Base-by-base conservation (phyloP, 1,140 invertebrate species). In the Drepana arcuata region DNA sequence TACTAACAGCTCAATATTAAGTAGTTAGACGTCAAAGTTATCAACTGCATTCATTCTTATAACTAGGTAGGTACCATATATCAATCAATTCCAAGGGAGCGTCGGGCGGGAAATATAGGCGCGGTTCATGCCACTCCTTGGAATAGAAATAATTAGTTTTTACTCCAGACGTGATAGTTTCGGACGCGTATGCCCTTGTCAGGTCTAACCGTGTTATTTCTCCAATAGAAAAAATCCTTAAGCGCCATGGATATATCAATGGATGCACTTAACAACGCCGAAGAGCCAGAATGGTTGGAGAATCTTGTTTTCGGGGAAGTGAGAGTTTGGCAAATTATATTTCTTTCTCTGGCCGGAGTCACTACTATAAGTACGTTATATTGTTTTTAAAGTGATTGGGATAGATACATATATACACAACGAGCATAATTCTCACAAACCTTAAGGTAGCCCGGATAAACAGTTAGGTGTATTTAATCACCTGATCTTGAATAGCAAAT, bases 271-370 rank as follows among this genome's bases (percentile, higher is more conserved):
- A 72, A 80, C 51, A 75, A 78, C 41, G 72, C 73, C 16, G 68
- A 69, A 39, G 85, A 87, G 49, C 79, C 83, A 2, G 84, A 85
- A 41, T 90, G 88, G 88, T 83, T 90, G 24, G 89, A 88, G 65
- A 77, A 67, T 31, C 53, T 64, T 24, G 70, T 88, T 15, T 49
- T 86, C 16, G 85, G 84, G 14, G 84, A 85, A 36, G 82, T 91
- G 44, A 64, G 88, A 43, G 74, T 87, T 29, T 90, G 89, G 89
- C 89, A 90, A 53, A 81, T 90, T 18, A 86, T 90, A 53, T 87
- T 88, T 55, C 64, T 89, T 34, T 86, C 85, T 57, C 77, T 89
- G 26, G 85, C 85, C 23, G 78, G 73, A 28, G 59, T 88, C 36
- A 71, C 84, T 6, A 52, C 80, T 42, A 41, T 88, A 53, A 71